A percentile compares a stretch with the other conserved stretches of the same genome.
phyloP scores from a whole-genome alignment of 2,113 vertebrate genomes.

The Dascyllus trimaculatus region DNA sequence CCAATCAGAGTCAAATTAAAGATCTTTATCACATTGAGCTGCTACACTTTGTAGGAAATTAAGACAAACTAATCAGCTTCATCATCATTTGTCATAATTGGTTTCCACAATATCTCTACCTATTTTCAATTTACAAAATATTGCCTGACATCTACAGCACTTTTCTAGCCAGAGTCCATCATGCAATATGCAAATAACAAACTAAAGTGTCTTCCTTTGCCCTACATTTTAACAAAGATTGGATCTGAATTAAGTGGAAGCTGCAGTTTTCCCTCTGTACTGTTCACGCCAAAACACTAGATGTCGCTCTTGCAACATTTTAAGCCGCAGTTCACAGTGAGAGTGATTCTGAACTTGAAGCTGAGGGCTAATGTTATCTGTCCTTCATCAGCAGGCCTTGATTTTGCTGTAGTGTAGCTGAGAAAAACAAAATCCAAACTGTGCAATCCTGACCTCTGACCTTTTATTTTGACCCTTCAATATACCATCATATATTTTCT shows the following conservation, averaged over 20 bases:
- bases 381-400: neutral
- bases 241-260: neutral
- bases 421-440: neutral
- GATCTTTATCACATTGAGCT: slow-evolving; percentile 42
- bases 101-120: slow-evolving; percentile 1
- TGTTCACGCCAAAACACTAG: slow-evolving; percentile 63
- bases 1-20: slow-evolving; percentile 48
- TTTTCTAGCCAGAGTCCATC: neutral
- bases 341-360: neutral
- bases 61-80: slow-evolving; percentile 34
- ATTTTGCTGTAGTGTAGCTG: neutral
- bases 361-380: neutral
- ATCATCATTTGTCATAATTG: slow-evolving; percentile 45
- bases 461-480: slow-evolving; percentile 2
- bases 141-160: neutral
- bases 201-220: neutral
- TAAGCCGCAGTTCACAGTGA: neutral
- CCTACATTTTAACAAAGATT: neutral
- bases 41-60: slow-evolving; percentile 42
- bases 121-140: slow-evolving; percentile 8
- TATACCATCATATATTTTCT: neutral
- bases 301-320: slow-evolving; percentile 65
- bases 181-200: neutral
- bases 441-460: slow-evolving; percentile 8
- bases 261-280: slow-evolving; percentile 25